phyloP scores from a whole-genome alignment of 2,113 vertebrate genomes.

The Monopterus albus region DNA sequence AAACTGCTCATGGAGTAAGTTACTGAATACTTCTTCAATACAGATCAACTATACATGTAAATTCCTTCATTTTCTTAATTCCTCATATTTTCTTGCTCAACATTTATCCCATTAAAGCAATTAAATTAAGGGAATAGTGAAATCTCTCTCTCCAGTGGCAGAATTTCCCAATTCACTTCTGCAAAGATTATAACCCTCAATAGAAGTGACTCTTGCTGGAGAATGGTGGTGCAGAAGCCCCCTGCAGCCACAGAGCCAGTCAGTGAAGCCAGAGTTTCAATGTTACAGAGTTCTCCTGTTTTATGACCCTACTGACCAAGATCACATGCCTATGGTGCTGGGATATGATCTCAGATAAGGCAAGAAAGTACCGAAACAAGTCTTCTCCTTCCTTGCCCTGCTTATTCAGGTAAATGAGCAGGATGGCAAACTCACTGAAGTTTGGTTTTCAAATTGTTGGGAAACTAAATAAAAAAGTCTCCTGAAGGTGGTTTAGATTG shows the following conservation, averaged over 20 bases:
- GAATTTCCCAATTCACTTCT: no score
- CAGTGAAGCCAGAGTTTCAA: constrained; percentile 57
- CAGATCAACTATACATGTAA: no score
- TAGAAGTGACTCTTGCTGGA: not conserved
- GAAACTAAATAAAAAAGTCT: not conserved
- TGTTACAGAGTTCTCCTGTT: constrained; percentile 74
- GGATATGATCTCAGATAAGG: constrained; percentile 83
- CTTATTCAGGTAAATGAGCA: constrained; percentile 12
- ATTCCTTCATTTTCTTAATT: no score
- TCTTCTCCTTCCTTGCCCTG: constrained; percentile 30
- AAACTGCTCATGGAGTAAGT: no score
- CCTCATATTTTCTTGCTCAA: no score
- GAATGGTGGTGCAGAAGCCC: constrained; percentile 4
- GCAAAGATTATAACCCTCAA: not conserved
- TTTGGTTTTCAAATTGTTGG: not conserved
- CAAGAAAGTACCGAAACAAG: constrained; percentile 62
- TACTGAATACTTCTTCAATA: no score
- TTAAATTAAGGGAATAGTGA: not conserved
- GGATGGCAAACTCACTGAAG: not conserved
- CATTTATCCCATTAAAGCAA: no score
- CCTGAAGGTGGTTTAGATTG: not conserved
- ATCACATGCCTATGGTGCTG: constrained; percentile 79
- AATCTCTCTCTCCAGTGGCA: not conserved
- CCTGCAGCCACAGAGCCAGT: constrained; percentile 43
- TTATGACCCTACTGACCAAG: constrained; percentile 81